phyloP scores from a whole-genome alignment of 1,140 invertebrate species.

The Drosophila ercepeae region DNA sequence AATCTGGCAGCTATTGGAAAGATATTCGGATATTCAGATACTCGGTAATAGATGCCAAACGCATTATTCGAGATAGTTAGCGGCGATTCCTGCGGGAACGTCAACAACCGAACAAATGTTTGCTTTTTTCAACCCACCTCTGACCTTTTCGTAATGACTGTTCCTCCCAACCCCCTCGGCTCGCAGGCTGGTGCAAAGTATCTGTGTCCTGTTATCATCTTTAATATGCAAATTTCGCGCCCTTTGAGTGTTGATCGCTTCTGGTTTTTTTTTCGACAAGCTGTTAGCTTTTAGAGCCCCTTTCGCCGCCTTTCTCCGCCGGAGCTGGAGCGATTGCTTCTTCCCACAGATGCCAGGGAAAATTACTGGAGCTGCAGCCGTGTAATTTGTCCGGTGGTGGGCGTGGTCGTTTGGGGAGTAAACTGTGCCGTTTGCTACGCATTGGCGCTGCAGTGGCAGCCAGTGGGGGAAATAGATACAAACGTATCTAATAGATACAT shows the following conservation, averaged over 20 bases:
- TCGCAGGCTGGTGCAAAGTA: conserved; percentile 1
- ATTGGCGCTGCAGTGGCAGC: conserved; percentile 51
- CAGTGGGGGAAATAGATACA: conserved; percentile 46
- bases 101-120: conserved; percentile 64
- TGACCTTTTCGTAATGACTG: conserved; percentile 73
- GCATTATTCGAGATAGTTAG: conserved; percentile 34
- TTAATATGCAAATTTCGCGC: conserved; percentile 32
- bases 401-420: conserved; percentile 40
- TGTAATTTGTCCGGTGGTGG: conserved; percentile 33
- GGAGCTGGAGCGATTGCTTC: too few species aligned
- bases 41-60: not conserved
- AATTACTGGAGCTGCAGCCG: conserved; percentile 24
- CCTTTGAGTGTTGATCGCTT: conserved; percentile 12
- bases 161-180: conserved; percentile 6
- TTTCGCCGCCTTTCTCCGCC: not conserved
- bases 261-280: conserved; percentile 26
- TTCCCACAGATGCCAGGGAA: conserved; percentile 49
- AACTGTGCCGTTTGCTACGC: conserved; percentile 80
- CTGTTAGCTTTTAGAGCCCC: conserved; percentile 24
- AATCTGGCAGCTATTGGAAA: too few species aligned
- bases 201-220: conserved; percentile 27
- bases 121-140: conserved; percentile 61
- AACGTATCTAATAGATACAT: conserved; percentile 82
- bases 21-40: conserved; percentile 32
- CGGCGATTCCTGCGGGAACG: conserved; percentile 67